Evolutionary conservation across 2,888 invertebrate species (phyloP), one percentile per base, ranked within the genome.

Genomic region (Meteorus cinctellus): DNA sequence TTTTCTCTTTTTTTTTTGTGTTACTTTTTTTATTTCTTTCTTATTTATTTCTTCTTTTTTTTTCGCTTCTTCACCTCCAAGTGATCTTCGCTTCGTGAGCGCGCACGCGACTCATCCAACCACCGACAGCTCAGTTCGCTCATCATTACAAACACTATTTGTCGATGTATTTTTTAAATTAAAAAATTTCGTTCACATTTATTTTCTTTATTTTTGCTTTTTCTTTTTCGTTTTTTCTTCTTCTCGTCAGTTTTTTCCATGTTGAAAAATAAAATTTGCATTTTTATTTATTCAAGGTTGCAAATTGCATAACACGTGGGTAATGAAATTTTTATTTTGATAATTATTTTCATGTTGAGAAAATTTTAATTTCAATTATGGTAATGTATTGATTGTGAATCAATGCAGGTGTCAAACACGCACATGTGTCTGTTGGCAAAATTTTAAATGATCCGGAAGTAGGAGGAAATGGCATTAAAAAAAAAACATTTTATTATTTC

Each of bases 391-490:
- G 55, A 55, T 55, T 55, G n/a, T 55, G 6, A 55, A 55, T 55
- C 55, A 10, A 19, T 19, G 19, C 55, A 55, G 55, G 55, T 55
- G 55, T 6, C 55, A 55, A 59, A 59, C n/a, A 59, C 59, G 27
- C 59, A 55, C 55, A 55, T n/a, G 19, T n/a, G 48, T 48, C n/a
- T 55, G 55, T 55, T 55, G 19, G 55, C 19, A 19, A 55, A 55
- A 55, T 55, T 55, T 55, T 55, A 55, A 34, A 55, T 19, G 55
- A 55, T 55, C 55, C 55, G 55, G 34, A 63, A 63, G 16, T 31
- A 2, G 62, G 34, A 48, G 68, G 74, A 62, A 60, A 60, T 67
- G 55, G 27, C 27, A 36, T 66, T 55, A 74, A 48, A 31, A 34
- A 4, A 41, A 66, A 45, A 24, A 66, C 19, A 41, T 55, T 19